A percentile compares a stretch with the other conserved stretches of the same genome.
Conservation (phyloP, 2,797 vertebrate genomes). For the Cynopterus sphinx region DNA sequence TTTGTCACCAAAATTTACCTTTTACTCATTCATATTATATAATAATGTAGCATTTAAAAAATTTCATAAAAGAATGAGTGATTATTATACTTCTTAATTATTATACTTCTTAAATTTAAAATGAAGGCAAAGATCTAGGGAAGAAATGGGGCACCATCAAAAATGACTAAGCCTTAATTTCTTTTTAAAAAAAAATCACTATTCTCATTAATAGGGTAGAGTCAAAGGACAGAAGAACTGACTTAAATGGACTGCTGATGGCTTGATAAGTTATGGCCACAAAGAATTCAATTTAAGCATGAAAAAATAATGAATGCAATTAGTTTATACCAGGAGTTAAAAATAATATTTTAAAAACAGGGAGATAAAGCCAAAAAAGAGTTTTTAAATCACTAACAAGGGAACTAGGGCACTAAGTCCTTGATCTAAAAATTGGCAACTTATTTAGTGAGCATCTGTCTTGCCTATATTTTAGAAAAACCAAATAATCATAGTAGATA, state of each 20-base stretch:
- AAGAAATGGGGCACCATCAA: neutral
- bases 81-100: constrained; percentile 22
- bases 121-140: neutral
- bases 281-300: neutral
- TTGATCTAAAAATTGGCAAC: neutral
- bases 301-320: neutral
- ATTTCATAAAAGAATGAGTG: neutral
- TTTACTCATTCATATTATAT: neutral
- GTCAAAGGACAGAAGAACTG: neutral
- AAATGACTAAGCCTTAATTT: neutral
- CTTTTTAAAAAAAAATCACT: neutral
- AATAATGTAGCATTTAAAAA: neutral
- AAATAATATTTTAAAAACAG: neutral
- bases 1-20: neutral
- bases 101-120: constrained; percentile 29
- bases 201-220: neutral
- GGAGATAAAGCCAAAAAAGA: neutral
- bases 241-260: neutral
- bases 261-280: neutral
- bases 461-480: neutral
- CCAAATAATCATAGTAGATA: neutral
- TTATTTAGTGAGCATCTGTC: neutral
- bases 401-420: neutral
- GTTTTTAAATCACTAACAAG: neutral
- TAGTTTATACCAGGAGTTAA: neutral